phyloP scores from a whole-genome alignment of 2,113 vertebrate species.

The Dipodomys spectabilis region DNA sequence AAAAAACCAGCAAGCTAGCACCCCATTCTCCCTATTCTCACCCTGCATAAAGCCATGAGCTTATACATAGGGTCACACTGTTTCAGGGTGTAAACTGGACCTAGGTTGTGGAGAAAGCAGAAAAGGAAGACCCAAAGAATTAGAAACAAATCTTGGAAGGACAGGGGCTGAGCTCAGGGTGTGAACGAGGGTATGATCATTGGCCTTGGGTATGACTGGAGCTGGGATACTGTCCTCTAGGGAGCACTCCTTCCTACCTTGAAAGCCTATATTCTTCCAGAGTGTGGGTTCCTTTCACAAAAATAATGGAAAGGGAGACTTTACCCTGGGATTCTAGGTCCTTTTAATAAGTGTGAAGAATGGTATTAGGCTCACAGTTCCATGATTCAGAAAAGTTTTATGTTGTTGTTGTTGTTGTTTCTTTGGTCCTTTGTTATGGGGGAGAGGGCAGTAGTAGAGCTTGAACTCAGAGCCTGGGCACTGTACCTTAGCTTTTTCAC shows the following conservation, averaged over 20 bases:
- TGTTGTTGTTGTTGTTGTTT: background rate
- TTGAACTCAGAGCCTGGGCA: background rate
- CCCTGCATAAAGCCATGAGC: background rate
- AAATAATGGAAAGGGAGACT: background rate
- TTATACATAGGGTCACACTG: background rate
- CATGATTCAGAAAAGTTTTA: background rate
- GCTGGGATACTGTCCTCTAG: no score
- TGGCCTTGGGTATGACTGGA: background rate
- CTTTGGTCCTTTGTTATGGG: background rate
- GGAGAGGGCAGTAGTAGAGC: background rate
- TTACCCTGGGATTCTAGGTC: background rate
- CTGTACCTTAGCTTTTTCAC: no score
- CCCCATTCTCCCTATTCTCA: background rate
- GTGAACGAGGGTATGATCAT: background rate
- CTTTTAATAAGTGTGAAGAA: background rate
- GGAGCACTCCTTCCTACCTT: background rate
- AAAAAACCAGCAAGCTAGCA: background rate
- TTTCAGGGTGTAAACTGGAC: background rate
- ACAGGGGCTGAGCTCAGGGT: background rate
- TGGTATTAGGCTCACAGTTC: background rate
- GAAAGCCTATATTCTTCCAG: background rate
- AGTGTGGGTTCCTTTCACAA: background rate
- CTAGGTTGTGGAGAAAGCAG: background rate
- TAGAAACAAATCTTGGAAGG: background rate
- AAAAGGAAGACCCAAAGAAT: background rate